A percentile compares a stretch with the other conserved stretches of the same genome.
Evolutionary conservation across 2,797 vertebrate genomes (phyloP).

Genomic region (Luscinia luscinia): DNA sequence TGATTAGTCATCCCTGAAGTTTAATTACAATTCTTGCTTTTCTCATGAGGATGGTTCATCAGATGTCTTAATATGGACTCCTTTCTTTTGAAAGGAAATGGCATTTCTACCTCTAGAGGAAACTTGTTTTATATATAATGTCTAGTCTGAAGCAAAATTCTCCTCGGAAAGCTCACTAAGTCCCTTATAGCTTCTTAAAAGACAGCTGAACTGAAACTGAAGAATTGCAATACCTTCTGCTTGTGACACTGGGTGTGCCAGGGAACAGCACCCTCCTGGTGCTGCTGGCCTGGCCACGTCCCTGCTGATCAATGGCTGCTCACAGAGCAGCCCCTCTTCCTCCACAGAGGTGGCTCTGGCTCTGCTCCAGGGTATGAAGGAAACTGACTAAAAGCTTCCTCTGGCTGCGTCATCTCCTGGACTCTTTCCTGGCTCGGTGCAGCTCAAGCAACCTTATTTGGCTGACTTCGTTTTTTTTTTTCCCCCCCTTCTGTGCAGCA

Average conservation of each 20-base stretch:
- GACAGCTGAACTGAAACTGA: not conserved
- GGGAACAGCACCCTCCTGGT: not conserved
- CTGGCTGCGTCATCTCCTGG: conserved; percentile 88
- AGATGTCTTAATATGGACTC: conserved; percentile 56
- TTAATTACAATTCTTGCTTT: not conserved
- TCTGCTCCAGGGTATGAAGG: conserved; percentile 79
- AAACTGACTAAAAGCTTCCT: conserved; percentile 96
- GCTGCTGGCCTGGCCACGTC: not conserved
- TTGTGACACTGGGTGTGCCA: not conserved
- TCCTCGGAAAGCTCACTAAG: not conserved
- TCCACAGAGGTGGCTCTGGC: conserved; percentile 72
- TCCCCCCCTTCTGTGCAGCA: not conserved
- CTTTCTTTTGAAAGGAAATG: conserved; percentile 30
- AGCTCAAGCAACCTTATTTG: conserved; percentile 67
- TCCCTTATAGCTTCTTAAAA: not conserved
- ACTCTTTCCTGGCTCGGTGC: conserved; percentile 83
- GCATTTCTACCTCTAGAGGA: conserved; percentile 40
- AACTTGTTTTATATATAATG: not conserved
- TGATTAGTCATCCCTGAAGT: not conserved
- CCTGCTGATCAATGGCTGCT: not conserved
- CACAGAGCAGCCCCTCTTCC: not conserved
- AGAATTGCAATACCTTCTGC: not conserved
- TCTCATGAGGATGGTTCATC: not conserved
- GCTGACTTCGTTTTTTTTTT: not conserved
- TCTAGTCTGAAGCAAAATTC: not conserved